Base-by-base conservation (phyloP, 2,113 vertebrate species). In the Eira barbara region DNA sequence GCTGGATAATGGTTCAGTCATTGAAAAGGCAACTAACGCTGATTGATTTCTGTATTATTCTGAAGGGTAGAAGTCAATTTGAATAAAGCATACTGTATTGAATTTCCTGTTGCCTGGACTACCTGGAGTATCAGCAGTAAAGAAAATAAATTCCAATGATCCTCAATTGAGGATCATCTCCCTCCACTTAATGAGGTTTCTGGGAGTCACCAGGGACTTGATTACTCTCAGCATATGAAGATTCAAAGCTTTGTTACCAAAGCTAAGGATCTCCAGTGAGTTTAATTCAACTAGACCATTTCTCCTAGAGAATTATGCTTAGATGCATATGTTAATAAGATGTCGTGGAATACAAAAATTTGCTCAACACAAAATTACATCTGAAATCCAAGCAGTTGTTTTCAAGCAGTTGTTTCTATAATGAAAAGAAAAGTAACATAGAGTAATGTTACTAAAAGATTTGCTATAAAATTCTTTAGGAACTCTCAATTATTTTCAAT, bases 301-400 rank as follows among this genome's bases (percentile, higher is more conserved):
- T 73, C 36, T 81, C 29, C 18, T 63, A 13, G 76, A 88, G 80
- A 92, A 85, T 57, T 74, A 84, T 81, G 13, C 63, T 83, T 79
- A 69, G 20, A 49, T 47, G 14, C 67, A 27, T 65, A 81, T 71
- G 7, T 65, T 49, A 88, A 89, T 78, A n/a, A 71, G 69, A 47
- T 83, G 29, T 81, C 78, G 93, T 84, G 42, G 42, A 74, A n/a
- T n/a, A 67, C 12, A 52, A 94, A 73, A 73, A 73, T 25, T 59
- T 90, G 21, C 42, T 82, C 65, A 76, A 80, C 49, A 36, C 20
- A 93, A 92, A 88, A 23, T 84, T 36, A 45, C 29, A 73, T 67
- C 31, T 95, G 69, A 47, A 74, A 97, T 84, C 88, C 55, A 92
- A 94, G 31, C n/a, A 65, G 63, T 91, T 85, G 39, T 76, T 76